Percentiles rank a stretch among this genome's conserved stretches.
phyloP scores from a whole-genome alignment of 2,113 vertebrate genomes.

The Neotragus moschatus region DNA sequence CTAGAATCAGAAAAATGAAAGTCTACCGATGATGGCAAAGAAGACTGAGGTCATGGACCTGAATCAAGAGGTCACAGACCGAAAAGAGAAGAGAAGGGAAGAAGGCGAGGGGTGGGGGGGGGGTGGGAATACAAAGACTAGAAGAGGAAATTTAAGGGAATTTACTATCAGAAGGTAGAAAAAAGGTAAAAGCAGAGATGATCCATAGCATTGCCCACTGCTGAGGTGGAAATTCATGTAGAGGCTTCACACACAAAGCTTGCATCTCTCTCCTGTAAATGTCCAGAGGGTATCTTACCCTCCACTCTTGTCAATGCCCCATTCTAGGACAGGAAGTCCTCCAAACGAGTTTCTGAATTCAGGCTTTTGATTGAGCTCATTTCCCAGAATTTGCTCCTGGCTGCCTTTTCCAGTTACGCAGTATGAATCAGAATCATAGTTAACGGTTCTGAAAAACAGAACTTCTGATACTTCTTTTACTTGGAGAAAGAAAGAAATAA shows the following conservation, averaged over 20 bases:
- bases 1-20: constrained; percentile 16
- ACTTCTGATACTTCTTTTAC: constrained; percentile 22
- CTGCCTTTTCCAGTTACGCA: constrained; percentile 16
- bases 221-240: background rate
- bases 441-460: constrained; percentile 55
- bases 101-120: too few relatives aligned
- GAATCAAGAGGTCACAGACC: background rate
- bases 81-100: background rate
- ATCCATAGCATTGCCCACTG: background rate
- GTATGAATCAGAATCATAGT: constrained; percentile 38
- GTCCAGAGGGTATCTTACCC: background rate
- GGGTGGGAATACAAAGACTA: background rate
- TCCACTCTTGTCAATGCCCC: background rate
- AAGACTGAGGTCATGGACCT: background rate
- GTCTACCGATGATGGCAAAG: background rate
- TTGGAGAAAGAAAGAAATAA: constrained; percentile 14
- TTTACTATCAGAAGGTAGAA: background rate
- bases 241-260: background rate
- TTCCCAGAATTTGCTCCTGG: constrained; percentile 49
- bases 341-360: background rate
- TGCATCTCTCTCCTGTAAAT: background rate
- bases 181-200: background rate
- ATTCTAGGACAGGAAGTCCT: background rate
- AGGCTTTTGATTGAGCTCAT: constrained; percentile 20
- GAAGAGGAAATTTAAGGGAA: background rate